Evolutionary conservation across 2,888 invertebrate species (phyloP).

Genomic region (Patella ulyssiponensis): DNA sequence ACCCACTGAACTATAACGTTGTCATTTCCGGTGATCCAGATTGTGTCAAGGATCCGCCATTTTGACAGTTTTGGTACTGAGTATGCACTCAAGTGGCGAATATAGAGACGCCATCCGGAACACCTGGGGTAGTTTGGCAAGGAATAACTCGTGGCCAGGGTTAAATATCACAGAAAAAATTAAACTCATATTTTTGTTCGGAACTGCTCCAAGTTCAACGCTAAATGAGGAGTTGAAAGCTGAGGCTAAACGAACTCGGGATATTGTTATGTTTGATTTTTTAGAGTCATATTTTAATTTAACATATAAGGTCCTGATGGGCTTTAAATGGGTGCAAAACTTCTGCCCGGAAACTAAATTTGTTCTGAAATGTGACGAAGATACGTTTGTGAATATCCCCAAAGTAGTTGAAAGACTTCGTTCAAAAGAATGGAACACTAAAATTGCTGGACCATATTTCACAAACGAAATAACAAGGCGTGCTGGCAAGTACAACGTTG

Average conservation of each 20-base stretch:
- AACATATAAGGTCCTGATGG: constrained; percentile 66
- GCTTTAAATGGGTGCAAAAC: constrained; percentile 58
- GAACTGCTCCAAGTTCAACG: constrained; percentile 26
- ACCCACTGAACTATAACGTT: background rate
- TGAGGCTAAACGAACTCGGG: constrained; percentile 35
- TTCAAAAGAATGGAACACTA: constrained; percentile 14
- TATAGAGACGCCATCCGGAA: constrained; percentile 34
- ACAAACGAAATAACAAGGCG: constrained; percentile 28
- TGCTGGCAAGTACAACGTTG: constrained; percentile 44
- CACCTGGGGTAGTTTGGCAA: constrained; percentile 35
- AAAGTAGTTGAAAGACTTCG: constrained; percentile 27
- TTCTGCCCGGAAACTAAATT: constrained; percentile 55
- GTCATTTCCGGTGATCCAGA: background rate
- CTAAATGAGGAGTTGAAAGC: constrained; percentile 11
- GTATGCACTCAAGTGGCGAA: constrained; percentile 26
- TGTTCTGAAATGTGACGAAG: constrained; percentile 65
- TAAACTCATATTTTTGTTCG: constrained; percentile 29
- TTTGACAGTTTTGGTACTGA: constrained; percentile 32
- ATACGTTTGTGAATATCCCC: constrained; percentile 72
- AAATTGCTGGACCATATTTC: constrained; percentile 17
- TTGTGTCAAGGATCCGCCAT: background rate
- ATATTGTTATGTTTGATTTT: constrained; percentile 51
- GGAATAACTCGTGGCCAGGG: constrained; percentile 20
- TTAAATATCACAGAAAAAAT: background rate
- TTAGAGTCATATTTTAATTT: constrained; percentile 63